Conservation (phyloP, 2,797 vertebrate species). For the Rhadinocentrus ornatus region DNA sequence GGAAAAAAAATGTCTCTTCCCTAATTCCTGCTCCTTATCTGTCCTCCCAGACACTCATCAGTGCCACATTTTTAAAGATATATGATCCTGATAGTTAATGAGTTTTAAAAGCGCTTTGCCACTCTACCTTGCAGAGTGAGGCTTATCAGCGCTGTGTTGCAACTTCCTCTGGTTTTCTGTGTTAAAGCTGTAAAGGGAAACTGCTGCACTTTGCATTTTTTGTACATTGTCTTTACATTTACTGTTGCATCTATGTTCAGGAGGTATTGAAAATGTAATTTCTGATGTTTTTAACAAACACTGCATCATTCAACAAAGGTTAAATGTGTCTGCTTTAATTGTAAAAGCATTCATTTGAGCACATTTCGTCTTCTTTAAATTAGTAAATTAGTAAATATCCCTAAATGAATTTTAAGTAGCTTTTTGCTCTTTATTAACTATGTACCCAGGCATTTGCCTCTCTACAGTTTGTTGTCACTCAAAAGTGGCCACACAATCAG, state of each 20-base stretch:
- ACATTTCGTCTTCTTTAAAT: neutral
- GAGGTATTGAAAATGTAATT: too few relatives aligned
- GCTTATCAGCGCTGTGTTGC: constrained; percentile 26
- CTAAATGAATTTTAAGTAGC: neutral
- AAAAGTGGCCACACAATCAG: neutral
- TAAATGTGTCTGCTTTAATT: neutral
- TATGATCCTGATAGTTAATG: constrained; percentile 57
- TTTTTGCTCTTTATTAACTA: neutral
- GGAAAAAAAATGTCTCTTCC: constrained; percentile 39
- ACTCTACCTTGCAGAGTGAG: neutral
- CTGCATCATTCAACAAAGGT: neutral
- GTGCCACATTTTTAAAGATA: constrained; percentile 64
- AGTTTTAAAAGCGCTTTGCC: constrained; percentile 34
- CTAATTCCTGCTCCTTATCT: constrained; percentile 72
- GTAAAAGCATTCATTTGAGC: neutral
- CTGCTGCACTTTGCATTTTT: constrained; percentile 15
- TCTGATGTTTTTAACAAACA: too few relatives aligned
- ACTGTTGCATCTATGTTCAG: neutral
- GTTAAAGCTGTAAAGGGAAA: constrained; percentile 11
- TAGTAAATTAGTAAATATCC: neutral
- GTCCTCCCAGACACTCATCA: constrained; percentile 68
- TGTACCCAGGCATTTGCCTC: neutral
- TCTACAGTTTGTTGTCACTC: neutral
- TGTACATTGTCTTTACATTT: constrained; percentile 15
- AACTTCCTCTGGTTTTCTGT: constrained; percentile 23